Evolutionary conservation across 2,888 invertebrate species (phyloP).

Genomic region (Ceramica pisi): DNA sequence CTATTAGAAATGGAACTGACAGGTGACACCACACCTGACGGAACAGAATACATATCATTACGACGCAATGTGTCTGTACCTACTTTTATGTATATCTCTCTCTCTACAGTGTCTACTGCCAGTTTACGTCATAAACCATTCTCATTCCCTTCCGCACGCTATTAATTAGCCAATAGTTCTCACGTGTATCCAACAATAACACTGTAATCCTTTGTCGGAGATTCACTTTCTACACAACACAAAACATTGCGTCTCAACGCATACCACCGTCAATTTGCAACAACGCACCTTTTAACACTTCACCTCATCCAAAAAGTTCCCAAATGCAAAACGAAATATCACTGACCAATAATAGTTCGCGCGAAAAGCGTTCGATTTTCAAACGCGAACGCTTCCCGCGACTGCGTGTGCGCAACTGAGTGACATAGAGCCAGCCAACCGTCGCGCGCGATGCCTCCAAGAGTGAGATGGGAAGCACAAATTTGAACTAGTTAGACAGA

Average conservation of each 20-base stretch:
- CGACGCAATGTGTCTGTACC: constrained; percentile 11
- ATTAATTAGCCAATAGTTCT: constrained; percentile 70
- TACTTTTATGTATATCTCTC: background rate
- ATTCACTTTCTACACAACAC: constrained; percentile 77
- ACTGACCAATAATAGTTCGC: constrained; percentile 70
- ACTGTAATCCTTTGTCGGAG: constrained; percentile 81
- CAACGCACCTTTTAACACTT: constrained; percentile 62
- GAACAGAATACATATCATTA: constrained; percentile 50
- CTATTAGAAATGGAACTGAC: constrained; percentile 56
- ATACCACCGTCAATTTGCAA: constrained; percentile 47
- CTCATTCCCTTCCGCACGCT: constrained; percentile 65
- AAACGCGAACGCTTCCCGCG: constrained; percentile 80
- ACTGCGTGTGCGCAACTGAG: constrained; percentile 87
- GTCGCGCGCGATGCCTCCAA: constrained; percentile 69
- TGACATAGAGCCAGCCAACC: constrained; percentile 80
- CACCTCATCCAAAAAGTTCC: constrained; percentile 67
- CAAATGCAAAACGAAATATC: constrained; percentile 63
- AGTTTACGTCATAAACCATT: constrained; percentile 62
- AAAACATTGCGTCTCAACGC: constrained; percentile 54
- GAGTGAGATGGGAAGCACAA: constrained; percentile 70
- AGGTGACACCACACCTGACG: constrained; percentile 65
- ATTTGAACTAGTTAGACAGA: constrained; percentile 66
- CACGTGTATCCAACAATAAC: constrained; percentile 75
- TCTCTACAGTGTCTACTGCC: constrained; percentile 26
- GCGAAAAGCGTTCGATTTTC: constrained; percentile 78